Evolutionary conservation across 2,113 vertebrate genomes (phyloP).

Genomic region (Axis porcinus): DNA sequence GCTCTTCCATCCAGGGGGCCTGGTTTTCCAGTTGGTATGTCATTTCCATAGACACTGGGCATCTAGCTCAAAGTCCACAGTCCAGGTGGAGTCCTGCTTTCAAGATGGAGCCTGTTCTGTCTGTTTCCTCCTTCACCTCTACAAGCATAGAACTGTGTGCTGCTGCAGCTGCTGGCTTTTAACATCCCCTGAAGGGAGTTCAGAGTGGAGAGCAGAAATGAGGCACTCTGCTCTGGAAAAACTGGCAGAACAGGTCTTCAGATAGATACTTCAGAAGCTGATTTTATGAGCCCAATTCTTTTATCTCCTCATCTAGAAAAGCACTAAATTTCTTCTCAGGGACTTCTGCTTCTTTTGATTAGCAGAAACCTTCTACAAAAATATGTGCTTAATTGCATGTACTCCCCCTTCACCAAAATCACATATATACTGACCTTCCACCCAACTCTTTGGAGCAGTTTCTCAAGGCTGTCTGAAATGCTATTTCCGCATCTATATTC

Average conservation of each 20-base stretch:
- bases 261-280: neutral
- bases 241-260: neutral
- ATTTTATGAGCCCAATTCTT: neutral
- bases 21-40: no score
- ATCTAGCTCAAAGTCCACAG: no score
- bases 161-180: neutral
- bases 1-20: no score
- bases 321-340: neutral
- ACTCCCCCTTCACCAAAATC: neutral
- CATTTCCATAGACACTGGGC: no score
- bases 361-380: neutral
- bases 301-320: neutral
- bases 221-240: neutral
- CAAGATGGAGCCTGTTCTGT: no score
- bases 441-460: neutral
- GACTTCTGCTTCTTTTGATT: neutral
- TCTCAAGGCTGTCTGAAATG: neutral
- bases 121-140: neutral
- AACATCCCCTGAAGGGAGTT: neutral
- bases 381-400: neutral
- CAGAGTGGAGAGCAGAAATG: neutral
- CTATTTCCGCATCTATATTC: neutral
- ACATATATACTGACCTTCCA: neutral
- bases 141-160: neutral
- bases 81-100: no score